Evolutionary conservation across 2,888 invertebrate species (phyloP).

Genomic region (Anagyrus pseudococci): DNA sequence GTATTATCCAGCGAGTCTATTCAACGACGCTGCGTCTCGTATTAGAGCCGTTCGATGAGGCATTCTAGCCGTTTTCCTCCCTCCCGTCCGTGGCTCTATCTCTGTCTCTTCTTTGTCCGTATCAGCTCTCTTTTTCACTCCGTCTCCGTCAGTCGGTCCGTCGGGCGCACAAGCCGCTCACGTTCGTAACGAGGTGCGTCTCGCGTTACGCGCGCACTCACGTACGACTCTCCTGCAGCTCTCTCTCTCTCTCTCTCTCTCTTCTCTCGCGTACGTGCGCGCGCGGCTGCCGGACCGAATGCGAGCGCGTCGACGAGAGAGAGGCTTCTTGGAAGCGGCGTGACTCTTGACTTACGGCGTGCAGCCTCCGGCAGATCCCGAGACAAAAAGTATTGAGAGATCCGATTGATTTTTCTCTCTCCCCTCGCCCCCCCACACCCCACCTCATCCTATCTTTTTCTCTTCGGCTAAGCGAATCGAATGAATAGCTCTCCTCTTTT

Average conservation of each 20-base stretch:
- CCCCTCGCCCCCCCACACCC: too few relatives aligned
- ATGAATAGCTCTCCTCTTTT: background rate
- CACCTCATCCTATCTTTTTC: too few relatives aligned
- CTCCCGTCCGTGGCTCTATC: too few relatives aligned
- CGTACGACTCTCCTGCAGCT: too few relatives aligned
- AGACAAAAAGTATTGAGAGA: background rate
- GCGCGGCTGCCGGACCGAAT: background rate
- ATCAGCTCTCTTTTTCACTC: too few relatives aligned
- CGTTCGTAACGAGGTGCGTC: constrained; percentile 23
- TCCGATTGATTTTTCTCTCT: background rate
- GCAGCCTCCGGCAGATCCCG: background rate
- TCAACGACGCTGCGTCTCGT: too few relatives aligned
- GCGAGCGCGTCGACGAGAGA: background rate
- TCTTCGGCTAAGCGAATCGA: background rate
- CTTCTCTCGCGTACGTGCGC: background rate
- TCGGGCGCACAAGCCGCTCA: too few relatives aligned
- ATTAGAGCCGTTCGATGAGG: too few relatives aligned
- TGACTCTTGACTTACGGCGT: constrained; percentile 8
- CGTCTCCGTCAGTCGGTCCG: too few relatives aligned
- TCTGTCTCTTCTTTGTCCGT: too few relatives aligned
- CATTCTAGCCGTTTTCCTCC: too few relatives aligned
- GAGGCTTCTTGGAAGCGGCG: constrained; percentile 20
- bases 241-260: background rate
- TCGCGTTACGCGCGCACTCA: constrained; percentile 26
- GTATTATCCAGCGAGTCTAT: too few relatives aligned